These are phyloP conservation scores for Teinopalpus imperialis DNA, from an alignment of 2,888 invertebrate species.

Conservation along the genomic window DNA sequence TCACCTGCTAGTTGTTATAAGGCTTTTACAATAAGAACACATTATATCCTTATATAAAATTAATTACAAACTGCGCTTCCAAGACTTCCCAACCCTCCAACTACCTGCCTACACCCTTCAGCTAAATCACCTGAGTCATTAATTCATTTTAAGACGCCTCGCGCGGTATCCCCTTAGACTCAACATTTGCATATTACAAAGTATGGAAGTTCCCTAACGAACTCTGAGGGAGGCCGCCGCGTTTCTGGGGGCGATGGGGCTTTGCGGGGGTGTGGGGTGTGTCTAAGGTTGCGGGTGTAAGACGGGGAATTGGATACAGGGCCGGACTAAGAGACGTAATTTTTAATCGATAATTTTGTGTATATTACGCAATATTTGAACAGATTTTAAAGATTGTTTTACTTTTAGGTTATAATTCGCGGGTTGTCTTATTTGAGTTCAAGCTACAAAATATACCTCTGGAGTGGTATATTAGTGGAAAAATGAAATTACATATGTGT, in stretches of 20 bases:
- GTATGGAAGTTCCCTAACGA: slow-evolving; percentile 81
- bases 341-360: too few relatives aligned
- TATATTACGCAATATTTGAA: too few relatives aligned
- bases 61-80: slow-evolving; percentile 3
- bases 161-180: slow-evolving; percentile 64
- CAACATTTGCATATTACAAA: slow-evolving; percentile 81
- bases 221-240: slow-evolving; percentile 45
- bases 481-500: too few relatives aligned
- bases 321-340: slow-evolving; percentile 37
- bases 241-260: slow-evolving; percentile 26
- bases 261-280: slow-evolving; percentile 40
- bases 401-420: too few relatives aligned
- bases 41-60: slow-evolving; percentile 12
- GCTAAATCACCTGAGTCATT: slow-evolving; percentile 75
- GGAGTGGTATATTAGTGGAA: too few relatives aligned
- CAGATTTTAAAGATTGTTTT: too few relatives aligned
- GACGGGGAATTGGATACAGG: slow-evolving; percentile 78
- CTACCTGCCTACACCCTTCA: slow-evolving; percentile 34
- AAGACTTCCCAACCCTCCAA: slow-evolving; percentile 10
- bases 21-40: too few relatives aligned
- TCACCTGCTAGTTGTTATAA: too few relatives aligned
- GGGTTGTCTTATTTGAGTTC: too few relatives aligned
- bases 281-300: slow-evolving; percentile 73
- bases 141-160: slow-evolving; percentile 80
- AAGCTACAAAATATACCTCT: too few relatives aligned